These are phyloP conservation scores for Pogonomyrmex barbatus DNA, from an alignment of 1,140 invertebrate genomes.

Conservation along the genomic window DNA sequence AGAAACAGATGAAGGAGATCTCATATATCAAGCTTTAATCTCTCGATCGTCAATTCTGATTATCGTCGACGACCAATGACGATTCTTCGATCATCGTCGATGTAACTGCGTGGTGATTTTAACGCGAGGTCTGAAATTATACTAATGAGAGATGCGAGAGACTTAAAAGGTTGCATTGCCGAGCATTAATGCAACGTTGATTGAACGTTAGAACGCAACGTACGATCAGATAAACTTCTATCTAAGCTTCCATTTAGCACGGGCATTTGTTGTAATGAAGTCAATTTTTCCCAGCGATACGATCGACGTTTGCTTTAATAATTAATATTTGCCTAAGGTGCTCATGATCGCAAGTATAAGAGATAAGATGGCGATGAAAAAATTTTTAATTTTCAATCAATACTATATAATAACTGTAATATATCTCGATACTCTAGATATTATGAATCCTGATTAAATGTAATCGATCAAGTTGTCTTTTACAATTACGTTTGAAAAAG, in stretches of 20 bases:
- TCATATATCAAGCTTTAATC: conserved; percentile 13
- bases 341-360: neutral
- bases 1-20: conserved; percentile 37
- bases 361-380: neutral
- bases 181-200: conserved; percentile 46
- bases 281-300: conserved; percentile 38
- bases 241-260: conserved; percentile 44
- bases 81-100: neutral
- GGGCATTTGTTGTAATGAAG: conserved; percentile 26
- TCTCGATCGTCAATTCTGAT: conserved; percentile 6
- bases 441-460: neutral
- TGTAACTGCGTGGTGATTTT: conserved; percentile 13
- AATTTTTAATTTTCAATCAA: neutral
- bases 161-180: conserved; percentile 44
- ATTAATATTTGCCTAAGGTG: conserved; percentile 52
- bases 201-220: conserved; percentile 23
- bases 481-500: neutral
- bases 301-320: conserved; percentile 42
- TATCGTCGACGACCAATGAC: conserved; percentile 17
- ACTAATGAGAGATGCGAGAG: conserved; percentile 52
- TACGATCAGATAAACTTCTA: conserved; percentile 42
- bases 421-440: too few relatives aligned
- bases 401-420: neutral
- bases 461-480: neutral
- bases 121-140: conserved; percentile 46